A percentile compares a stretch with the other conserved stretches of the same genome.
Evolutionary conservation across 2,113 vertebrate species (phyloP).

Genomic region (Bettongia penicillata): DNA sequence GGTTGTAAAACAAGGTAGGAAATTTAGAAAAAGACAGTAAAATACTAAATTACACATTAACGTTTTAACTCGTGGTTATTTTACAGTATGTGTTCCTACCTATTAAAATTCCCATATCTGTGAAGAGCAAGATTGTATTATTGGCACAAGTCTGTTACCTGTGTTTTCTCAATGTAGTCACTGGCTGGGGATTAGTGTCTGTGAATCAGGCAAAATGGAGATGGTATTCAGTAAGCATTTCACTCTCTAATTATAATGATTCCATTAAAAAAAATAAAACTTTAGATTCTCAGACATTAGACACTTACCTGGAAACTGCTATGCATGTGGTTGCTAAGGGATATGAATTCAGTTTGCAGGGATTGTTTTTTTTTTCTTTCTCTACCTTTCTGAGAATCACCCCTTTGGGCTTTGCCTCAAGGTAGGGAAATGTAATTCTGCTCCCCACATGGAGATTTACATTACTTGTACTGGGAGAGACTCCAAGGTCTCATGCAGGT

Average conservation of each 20-base stretch:
- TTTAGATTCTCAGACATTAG: constrained; percentile 49
- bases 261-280: constrained; percentile 31
- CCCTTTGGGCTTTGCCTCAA: constrained; percentile 49
- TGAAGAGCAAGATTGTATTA: constrained; percentile 34
- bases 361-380: constrained; percentile 14
- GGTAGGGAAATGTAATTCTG: constrained; percentile 48
- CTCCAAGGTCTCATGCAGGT: constrained; percentile 43
- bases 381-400: constrained; percentile 47
- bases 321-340: constrained; percentile 63
- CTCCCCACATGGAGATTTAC: not conserved
- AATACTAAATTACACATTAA: constrained; percentile 27
- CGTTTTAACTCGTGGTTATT: constrained; percentile 41
- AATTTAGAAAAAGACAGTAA: constrained; percentile 1
- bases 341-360: constrained; percentile 56
- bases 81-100: not conserved
- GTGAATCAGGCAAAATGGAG: constrained; percentile 42
- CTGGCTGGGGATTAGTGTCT: not conserved
- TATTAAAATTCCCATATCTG: constrained; percentile 33
- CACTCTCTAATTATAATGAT: constrained; percentile 52
- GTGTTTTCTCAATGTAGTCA: constrained; percentile 40
- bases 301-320: constrained; percentile 57
- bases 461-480: constrained; percentile 31
- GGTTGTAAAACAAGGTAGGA: not conserved
- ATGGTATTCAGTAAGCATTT: constrained; percentile 50
- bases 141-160: constrained; percentile 11